Conservation (phyloP, 1,140 invertebrate genomes). For the Periplaneta americana region DNA sequence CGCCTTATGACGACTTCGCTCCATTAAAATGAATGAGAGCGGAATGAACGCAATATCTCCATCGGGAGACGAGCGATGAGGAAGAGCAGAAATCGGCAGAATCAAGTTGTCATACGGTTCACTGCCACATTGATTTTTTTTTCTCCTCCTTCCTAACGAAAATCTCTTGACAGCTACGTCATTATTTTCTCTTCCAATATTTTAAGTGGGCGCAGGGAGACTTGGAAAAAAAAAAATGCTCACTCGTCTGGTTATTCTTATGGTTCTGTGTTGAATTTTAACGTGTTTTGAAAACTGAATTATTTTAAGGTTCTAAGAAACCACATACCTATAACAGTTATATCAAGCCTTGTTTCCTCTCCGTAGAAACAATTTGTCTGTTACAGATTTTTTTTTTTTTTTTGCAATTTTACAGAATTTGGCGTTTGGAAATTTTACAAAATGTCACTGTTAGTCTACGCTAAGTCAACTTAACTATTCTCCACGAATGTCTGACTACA, state of each 20-base stretch:
- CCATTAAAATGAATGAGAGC: background rate
- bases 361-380: no score
- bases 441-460: no score
- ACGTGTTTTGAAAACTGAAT: no score
- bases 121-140: background rate
- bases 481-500: no score
- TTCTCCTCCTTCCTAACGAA: background rate
- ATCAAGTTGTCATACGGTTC: background rate
- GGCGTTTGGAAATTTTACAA: no score
- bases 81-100: background rate
- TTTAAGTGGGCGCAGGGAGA: background rate
- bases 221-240: background rate
- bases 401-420: no score
- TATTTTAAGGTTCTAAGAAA: no score
- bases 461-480: no score
- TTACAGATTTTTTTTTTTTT: no score
- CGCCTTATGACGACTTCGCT: background rate
- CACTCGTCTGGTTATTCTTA: background rate
- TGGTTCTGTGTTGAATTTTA: no score
- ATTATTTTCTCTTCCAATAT: background rate
- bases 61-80: background rate
- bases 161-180: background rate
- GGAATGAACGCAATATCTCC: background rate
- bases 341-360: no score
- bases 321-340: no score